Percentiles rank a stretch among this genome's conserved stretches.
phyloP scores from a whole-genome alignment of 2,113 vertebrate species.

The Myrmophylax atrothorax region DNA sequence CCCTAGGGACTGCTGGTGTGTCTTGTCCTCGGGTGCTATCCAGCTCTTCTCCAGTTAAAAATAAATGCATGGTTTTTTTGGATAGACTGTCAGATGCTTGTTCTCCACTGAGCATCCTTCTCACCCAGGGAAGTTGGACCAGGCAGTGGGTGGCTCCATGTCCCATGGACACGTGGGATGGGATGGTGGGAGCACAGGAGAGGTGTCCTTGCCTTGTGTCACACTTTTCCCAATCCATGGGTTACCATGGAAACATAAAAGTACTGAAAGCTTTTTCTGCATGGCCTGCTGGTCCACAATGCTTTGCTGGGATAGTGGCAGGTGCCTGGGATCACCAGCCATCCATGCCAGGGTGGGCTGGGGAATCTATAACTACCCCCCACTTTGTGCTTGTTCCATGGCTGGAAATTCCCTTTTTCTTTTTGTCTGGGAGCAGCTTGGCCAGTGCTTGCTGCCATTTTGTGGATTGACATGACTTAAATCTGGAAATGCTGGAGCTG shows the following conservation, averaged over 20 bases:
- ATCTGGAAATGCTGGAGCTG: not conserved
- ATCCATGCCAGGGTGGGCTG: not conserved
- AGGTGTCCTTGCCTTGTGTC: not conserved
- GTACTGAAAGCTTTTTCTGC: not conserved
- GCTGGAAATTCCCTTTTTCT: not conserved
- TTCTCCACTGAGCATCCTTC: not conserved
- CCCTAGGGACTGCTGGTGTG: not conserved
- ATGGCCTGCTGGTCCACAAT: not conserved
- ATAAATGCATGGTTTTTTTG: not conserved
- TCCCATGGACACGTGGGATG: not conserved
- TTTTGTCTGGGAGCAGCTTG: not conserved
- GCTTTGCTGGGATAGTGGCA: not conserved
- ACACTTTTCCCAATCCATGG: not conserved
- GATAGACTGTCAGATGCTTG: fast-evolving
- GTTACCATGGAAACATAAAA: not conserved
- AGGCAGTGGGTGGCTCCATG: not conserved
- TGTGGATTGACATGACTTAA: not conserved
- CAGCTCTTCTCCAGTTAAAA: not conserved
- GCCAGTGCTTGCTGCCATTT: not conserved
- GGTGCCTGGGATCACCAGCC: not conserved
- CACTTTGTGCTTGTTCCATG: not conserved
- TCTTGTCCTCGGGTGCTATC: not conserved
- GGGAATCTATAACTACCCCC: not conserved
- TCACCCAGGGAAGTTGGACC: not conserved
- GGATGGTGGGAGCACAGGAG: not conserved